Evolutionary conservation across 1,140 invertebrate genomes (phyloP).

Genomic region (Vanessa atalanta): DNA sequence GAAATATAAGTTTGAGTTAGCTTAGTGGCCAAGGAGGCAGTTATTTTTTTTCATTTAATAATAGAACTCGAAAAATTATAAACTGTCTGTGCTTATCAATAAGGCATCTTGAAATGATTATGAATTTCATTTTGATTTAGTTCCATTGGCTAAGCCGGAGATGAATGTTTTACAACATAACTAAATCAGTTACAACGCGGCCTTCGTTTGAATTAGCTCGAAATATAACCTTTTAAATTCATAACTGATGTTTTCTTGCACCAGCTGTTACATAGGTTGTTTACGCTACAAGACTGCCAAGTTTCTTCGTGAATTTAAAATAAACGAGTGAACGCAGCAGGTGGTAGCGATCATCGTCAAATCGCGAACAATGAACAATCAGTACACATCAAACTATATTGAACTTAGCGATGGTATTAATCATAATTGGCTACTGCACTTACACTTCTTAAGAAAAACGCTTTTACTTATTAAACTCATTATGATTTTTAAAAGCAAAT

Average conservation of each 20-base stretch:
- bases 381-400: not conserved
- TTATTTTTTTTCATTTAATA: too few species aligned
- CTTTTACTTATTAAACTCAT: too few species aligned
- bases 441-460: too few species aligned
- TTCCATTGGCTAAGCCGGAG: not conserved
- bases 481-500: too few species aligned
- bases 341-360: conserved; percentile 18
- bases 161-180: not conserved
- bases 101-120: too few species aligned
- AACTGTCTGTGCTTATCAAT: too few species aligned
- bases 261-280: conserved; percentile 15
- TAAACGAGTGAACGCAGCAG: conserved; percentile 13
- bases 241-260: conserved; percentile 16
- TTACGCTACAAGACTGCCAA: conserved; percentile 14
- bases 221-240: conserved; percentile 19
- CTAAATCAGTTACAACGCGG: not conserved
- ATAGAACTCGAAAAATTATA: too few species aligned
- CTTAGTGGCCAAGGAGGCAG: too few species aligned
- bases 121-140: not conserved
- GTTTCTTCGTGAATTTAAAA: conserved; percentile 20
- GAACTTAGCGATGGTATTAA: not conserved
- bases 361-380: not conserved
- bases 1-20: too few species aligned
- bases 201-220: conserved; percentile 5
- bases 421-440: not conserved